These are phyloP conservation scores for Tyrannus savana DNA, from an alignment of 2,113 vertebrate genomes.

Conservation along the genomic window DNA sequence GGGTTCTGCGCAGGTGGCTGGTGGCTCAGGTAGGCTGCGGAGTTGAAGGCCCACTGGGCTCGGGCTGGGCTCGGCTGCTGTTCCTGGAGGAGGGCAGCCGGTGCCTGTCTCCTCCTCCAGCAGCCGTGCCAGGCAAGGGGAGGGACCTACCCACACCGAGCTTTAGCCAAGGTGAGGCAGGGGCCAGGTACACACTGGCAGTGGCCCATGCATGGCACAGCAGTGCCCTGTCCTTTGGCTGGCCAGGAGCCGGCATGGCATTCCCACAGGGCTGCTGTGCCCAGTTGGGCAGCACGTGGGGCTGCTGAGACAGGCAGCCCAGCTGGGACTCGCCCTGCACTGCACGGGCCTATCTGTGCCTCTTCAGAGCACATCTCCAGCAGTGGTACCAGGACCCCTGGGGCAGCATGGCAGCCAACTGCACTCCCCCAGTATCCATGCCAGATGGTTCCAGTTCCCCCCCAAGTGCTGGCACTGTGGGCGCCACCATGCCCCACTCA, in stretches of 20 bases:
- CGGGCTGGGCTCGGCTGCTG: not conserved
- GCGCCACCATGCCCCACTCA: not conserved
- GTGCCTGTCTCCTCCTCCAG: slow-evolving; percentile 62
- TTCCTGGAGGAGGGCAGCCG: slow-evolving; percentile 51
- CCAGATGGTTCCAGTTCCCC: not conserved
- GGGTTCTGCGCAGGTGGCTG: not conserved
- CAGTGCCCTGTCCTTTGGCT: not conserved
- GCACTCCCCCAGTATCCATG: accelerated
- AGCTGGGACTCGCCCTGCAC: not conserved
- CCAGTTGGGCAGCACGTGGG: accelerated
- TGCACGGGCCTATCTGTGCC: accelerated
- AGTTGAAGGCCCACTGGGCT: not conserved
- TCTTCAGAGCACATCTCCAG: not conserved
- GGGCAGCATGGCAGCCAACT: not conserved
- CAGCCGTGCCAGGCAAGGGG: slow-evolving; percentile 57
- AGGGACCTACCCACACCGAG: slow-evolving; percentile 6
- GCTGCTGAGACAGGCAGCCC: not conserved
- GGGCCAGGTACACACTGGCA: not conserved
- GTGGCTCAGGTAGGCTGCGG: not conserved
- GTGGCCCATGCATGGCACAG: not conserved
- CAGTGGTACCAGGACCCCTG: accelerated
- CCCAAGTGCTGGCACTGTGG: not conserved
- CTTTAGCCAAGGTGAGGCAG: slow-evolving; percentile 40
- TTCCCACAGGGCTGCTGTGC: not conserved
- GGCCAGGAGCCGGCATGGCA: not conserved